Conservation (phyloP, 2,888 invertebrate genomes). For the Dendrolimus houi region DNA sequence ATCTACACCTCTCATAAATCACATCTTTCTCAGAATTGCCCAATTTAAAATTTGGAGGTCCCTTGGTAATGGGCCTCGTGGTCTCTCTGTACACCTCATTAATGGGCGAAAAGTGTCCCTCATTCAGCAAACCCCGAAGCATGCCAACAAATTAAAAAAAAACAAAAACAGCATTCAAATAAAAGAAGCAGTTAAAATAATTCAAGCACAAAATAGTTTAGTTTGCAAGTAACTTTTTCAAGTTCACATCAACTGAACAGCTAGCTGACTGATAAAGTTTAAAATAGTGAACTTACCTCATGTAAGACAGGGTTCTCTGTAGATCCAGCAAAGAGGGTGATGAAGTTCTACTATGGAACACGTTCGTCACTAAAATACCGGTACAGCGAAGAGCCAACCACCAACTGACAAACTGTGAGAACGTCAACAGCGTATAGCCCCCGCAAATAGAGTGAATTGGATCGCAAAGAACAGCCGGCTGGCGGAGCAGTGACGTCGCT, state of each 20-base stretch:
- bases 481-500: not conserved
- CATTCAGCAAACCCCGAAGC: constrained; percentile 76
- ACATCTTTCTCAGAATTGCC: not conserved
- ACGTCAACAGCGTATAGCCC: not conserved
- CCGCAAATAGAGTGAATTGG: not conserved
- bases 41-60: not conserved
- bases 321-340: not conserved
- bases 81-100: constrained; percentile 80
- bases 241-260: not conserved
- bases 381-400: not conserved
- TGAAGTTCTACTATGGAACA: not conserved
- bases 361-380: not conserved
- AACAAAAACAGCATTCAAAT: constrained; percentile 17
- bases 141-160: constrained; percentile 65
- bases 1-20: not conserved
- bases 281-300: not conserved
- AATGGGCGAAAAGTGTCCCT: constrained; percentile 79
- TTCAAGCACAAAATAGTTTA: not conserved
- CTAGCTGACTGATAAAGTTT: not conserved
- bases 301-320: not conserved
- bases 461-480: not conserved
- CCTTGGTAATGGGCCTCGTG: constrained; percentile 71
- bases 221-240: not conserved
- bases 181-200: not conserved
- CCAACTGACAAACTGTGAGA: not conserved